Percentiles rank a stretch among this genome's conserved stretches.
Conservation (phyloP, 2,888 invertebrate genomes). For the Zelleria hepariella region DNA sequence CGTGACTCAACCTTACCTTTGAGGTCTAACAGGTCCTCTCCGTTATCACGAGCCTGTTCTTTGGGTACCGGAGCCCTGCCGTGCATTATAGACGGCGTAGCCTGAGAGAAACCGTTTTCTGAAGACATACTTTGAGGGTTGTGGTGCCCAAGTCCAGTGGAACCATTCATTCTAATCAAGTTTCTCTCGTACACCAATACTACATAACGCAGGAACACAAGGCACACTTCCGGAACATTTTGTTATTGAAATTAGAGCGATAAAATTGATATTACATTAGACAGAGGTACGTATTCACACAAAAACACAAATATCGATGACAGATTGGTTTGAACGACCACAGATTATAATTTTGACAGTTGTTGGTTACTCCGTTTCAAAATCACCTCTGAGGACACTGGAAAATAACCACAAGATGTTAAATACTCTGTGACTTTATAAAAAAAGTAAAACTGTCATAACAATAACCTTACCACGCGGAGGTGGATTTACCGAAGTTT, state of each 20-base stretch:
- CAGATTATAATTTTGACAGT: no score
- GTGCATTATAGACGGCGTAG: conserved; percentile 28
- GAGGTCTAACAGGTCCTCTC: conserved; percentile 67
- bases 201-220: background rate
- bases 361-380: no score
- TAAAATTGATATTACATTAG: background rate
- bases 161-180: conserved; percentile 45
- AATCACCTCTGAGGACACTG: no score
- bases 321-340: no score
- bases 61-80: conserved; percentile 33
- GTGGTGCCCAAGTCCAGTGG: conserved; percentile 33
- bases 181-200: background rate
- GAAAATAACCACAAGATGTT: no score
- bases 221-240: background rate
- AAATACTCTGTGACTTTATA: no score
- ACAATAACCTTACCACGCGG: background rate
- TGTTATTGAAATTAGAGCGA: background rate
- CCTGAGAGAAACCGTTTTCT: conserved; percentile 30
- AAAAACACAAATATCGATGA: no score
- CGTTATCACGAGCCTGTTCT: conserved; percentile 42
- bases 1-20: conserved; percentile 87
- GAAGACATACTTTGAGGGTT: conserved; percentile 31
- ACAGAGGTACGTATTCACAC: no score
- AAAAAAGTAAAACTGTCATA: background rate
- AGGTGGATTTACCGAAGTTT: no score